These are phyloP conservation scores for Uropsilus gracilis DNA, from an alignment of 2,113 vertebrate genomes.

Conservation along the genomic window DNA sequence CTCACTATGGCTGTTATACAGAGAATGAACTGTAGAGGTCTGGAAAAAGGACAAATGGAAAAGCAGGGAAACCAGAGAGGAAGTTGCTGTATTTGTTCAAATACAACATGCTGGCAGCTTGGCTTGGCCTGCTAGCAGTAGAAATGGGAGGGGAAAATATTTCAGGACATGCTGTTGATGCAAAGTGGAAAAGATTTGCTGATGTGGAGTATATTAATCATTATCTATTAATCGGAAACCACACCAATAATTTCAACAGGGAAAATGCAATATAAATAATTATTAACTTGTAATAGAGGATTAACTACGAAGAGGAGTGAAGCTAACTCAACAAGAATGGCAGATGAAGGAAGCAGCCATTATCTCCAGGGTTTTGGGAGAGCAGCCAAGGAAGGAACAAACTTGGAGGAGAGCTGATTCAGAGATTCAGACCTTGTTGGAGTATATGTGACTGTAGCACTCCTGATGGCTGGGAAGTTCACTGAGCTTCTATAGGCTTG, in stretches of 20 bases:
- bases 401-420: neutral
- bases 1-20: neutral
- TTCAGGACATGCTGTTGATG: neutral
- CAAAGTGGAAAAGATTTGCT: neutral
- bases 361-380: neutral
- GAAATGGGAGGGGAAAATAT: neutral
- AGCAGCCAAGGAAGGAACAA: neutral
- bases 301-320: neutral
- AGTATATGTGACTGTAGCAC: neutral
- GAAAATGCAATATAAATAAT: conserved; percentile 10
- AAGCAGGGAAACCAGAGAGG: neutral
- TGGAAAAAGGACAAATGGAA: neutral
- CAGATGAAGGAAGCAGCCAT: neutral
- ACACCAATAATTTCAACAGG: neutral
- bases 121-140: neutral
- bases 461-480: neutral
- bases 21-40: neutral
- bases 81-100: conserved; percentile 10
- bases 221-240: neutral
- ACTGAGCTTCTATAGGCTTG: neutral
- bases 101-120: neutral
- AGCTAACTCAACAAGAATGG: neutral
- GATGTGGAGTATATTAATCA: neutral
- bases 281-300: neutral
- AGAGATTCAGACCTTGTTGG: neutral